Percentiles rank a stretch among this genome's conserved stretches.
phyloP scores from a whole-genome alignment of 1,140 invertebrate genomes.

The Halyomorpha halys region DNA sequence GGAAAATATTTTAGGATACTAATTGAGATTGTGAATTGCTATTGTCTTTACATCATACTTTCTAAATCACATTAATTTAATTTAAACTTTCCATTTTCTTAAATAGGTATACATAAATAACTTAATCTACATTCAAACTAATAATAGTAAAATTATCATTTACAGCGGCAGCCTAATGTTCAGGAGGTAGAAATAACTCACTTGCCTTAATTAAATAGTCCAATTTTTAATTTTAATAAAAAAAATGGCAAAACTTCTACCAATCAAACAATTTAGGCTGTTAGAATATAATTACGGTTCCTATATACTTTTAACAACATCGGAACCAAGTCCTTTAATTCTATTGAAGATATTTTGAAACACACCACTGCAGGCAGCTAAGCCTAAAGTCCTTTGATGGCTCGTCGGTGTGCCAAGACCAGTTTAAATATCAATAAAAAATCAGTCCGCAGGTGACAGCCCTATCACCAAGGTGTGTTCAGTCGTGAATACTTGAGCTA shows the following conservation, averaged over 20 bases:
- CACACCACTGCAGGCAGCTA: not conserved
- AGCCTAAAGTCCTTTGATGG: conserved; percentile 6
- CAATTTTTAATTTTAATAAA: conserved; percentile 26
- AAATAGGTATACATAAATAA: conserved; percentile 27
- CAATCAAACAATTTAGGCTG: conserved; percentile 29
- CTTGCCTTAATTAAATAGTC: conserved; percentile 19
- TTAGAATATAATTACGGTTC: not conserved
- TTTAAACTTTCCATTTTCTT: conserved; percentile 18
- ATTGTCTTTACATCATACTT: conserved; percentile 15
- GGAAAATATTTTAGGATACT: conserved; percentile 7
- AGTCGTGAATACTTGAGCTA: conserved; percentile 16
- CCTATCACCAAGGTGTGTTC: conserved; percentile 13
- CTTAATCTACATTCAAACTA: conserved; percentile 21
- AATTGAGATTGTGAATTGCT: conserved; percentile 7
- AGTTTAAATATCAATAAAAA: conserved; percentile 12
- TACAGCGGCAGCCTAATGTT: conserved; percentile 27
- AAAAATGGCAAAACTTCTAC: conserved; percentile 26
- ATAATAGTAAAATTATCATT: conserved; percentile 19
- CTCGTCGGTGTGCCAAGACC: not conserved
- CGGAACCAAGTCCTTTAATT: not conserved
- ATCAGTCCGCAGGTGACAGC: conserved; percentile 12
- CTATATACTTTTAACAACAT: too few species aligned
- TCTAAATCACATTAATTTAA: conserved; percentile 22
- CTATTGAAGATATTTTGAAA: not conserved
- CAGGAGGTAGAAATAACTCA: conserved; percentile 28